Evolutionary conservation across 2,797 vertebrate species (phyloP).

Genomic region (Hippoglossus hippoglossus): DNA sequence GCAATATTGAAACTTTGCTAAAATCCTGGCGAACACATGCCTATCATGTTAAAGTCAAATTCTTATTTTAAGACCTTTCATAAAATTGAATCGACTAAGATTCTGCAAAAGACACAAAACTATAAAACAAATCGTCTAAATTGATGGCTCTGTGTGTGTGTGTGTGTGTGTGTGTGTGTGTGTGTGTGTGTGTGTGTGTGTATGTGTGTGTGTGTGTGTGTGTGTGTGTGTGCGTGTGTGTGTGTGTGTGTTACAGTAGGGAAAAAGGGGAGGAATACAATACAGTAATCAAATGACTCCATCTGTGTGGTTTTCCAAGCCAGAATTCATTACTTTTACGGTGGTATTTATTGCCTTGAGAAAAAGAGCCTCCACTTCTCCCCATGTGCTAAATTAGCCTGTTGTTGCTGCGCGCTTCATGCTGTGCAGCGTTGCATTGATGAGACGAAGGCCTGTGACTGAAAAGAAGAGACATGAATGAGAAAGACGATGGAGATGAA

Average conservation of each 20-base stretch:
- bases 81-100: conserved; percentile 11
- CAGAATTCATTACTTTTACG: conserved; percentile 57
- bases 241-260: conserved; percentile 40
- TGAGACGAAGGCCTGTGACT: conserved; percentile 46
- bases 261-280: conserved; percentile 30
- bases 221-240: neutral
- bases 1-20: conserved; percentile 33
- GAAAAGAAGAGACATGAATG: conserved; percentile 55
- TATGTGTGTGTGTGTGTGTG: conserved; percentile 1
- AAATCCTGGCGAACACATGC: conserved; percentile 21
- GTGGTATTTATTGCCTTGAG: conserved; percentile 61
- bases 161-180: neutral
- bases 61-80: conserved; percentile 31
- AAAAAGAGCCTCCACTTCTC: conserved; percentile 54
- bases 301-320: conserved; percentile 60
- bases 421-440: conserved; percentile 60
- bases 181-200: neutral
- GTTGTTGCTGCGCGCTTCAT: conserved; percentile 58
- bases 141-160: conserved; percentile 3
- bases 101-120: conserved; percentile 8
- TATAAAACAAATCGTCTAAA: conserved; percentile 34
- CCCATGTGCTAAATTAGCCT: conserved; percentile 57
- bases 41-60: conserved; percentile 31
- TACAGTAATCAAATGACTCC: conserved; percentile 58
- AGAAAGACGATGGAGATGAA: conserved; percentile 57